phyloP scores from a whole-genome alignment of 1,140 invertebrate genomes.

The Elymnias hypermnestra region DNA sequence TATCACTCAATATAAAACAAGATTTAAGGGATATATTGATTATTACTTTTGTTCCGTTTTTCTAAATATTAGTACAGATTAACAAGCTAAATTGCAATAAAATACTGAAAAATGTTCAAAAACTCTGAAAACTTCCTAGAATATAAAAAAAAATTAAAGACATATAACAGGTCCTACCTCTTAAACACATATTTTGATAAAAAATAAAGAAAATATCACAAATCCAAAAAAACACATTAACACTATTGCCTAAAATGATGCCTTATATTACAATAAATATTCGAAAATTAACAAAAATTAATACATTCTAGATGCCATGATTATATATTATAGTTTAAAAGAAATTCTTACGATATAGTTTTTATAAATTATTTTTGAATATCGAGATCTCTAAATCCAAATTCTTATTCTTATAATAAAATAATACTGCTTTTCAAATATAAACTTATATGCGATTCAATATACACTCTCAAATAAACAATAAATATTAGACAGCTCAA shows the following conservation, averaged over 20 bases:
- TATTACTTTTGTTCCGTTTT: no score
- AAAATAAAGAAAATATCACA: constrained; percentile 7
- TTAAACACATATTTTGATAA: no score
- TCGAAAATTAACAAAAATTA: constrained; percentile 1
- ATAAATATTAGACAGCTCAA: no score
- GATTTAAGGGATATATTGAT: no score
- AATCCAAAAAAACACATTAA: neutral
- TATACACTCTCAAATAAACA: neutral
- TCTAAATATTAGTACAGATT: no score
- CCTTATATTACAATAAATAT: constrained; percentile 3
- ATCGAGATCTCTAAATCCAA: neutral
- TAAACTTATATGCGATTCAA: neutral
- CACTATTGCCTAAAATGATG: no score
- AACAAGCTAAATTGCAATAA: no score
- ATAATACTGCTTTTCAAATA: neutral
- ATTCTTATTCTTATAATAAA: neutral
- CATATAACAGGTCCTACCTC: no score
- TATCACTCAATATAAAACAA: no score
- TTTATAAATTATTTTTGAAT: neutral
- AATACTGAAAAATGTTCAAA: no score
- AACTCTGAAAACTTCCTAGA: no score
- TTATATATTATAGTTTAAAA: neutral
- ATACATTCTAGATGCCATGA: neutral
- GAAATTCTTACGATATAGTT: neutral
- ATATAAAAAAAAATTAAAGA: no score